These are phyloP conservation scores for Sterna hirundo DNA, from an alignment of 2,113 vertebrate species.

Conservation along the genomic window DNA sequence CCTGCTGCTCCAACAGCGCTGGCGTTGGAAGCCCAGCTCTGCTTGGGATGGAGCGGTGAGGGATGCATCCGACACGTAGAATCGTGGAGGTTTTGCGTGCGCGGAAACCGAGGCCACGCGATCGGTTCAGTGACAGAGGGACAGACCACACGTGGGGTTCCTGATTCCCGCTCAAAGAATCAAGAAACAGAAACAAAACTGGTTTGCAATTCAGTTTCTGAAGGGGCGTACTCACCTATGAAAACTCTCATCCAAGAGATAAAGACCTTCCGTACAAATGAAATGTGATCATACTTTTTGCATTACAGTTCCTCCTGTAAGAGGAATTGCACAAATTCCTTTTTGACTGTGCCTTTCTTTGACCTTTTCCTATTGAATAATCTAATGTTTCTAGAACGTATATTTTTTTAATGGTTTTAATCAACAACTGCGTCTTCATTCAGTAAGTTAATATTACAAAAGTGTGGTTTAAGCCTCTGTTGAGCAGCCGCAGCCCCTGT, in stretches of 20 bases:
- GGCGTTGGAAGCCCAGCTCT: not conserved
- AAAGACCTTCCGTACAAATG: not conserved
- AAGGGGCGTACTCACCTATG: not conserved
- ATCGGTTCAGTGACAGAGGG: not conserved
- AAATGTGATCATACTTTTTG: rapidly evolving
- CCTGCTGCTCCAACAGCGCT: not conserved
- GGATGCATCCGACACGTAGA: rapidly evolving
- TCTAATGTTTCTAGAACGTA: not conserved
- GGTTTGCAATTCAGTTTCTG: not conserved
- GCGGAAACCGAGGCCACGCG: rapidly evolving
- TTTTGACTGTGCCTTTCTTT: not conserved
- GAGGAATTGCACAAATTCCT: not conserved
- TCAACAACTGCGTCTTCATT: not conserved
- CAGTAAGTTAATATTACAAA: not conserved
- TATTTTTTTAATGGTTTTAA: not conserved
- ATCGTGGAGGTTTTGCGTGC: not conserved
- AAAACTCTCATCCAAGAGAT: not conserved
- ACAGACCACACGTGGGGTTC: not conserved
- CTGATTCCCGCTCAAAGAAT: not conserved
- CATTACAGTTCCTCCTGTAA: not conserved
- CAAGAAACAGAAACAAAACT: not conserved
- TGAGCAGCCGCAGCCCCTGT: not conserved
- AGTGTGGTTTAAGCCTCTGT: not conserved
- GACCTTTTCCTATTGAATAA: not conserved
- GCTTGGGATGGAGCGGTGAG: not conserved